Base-by-base conservation (phyloP, 2,888 invertebrate genomes). In the Rhingia rostrata region DNA sequence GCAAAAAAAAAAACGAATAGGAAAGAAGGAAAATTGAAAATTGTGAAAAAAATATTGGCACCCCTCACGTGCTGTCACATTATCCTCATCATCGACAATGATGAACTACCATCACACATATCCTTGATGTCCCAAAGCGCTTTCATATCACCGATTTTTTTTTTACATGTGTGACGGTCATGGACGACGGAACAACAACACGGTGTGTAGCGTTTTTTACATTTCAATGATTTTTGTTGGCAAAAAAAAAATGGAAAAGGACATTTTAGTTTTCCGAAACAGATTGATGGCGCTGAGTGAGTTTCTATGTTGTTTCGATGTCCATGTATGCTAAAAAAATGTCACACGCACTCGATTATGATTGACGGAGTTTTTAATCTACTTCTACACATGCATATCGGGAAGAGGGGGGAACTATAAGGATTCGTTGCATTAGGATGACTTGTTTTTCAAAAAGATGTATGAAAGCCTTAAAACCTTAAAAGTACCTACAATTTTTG, bases 61-160 rank as follows among this genome's bases (percentile, higher is more conserved):
- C 74, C 74, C 80, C 74, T 67, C 73, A 75, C 69, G 61, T 54
- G 75, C 80, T 84, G 84, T 84, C 84, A 84, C 84, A 84, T 84
- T 84, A 84, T 84, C 64, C 69, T 70, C 73, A 30, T 78, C 73
- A 69, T 83, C 82, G 56, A 58, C 67, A 63, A 75, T 74, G 75
- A 66, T 70, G 75, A 81, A 81, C 47, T 53, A 64, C 64, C 49
- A 33, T 51, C 66, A 45, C 61, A 37, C 37, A 37, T 56, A 64
- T 63, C 56, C 10, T 51, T 37, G 54, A 63, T 4, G 56, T 70
- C 64, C 54, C 60, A 61, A 63, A 51, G 73, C 49, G 63, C 37
- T 54, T 22, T 69, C 53, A 56, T 67, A 74, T 79, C 73, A 83
- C 43, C 72, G 72, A 78, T 56, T 41, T 51, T 37, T 70, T 69